A percentile compares a stretch with the other conserved stretches of the same genome.
Conservation (phyloP, 2,888 invertebrate genomes). For the Catotricha subobsoleta region DNA sequence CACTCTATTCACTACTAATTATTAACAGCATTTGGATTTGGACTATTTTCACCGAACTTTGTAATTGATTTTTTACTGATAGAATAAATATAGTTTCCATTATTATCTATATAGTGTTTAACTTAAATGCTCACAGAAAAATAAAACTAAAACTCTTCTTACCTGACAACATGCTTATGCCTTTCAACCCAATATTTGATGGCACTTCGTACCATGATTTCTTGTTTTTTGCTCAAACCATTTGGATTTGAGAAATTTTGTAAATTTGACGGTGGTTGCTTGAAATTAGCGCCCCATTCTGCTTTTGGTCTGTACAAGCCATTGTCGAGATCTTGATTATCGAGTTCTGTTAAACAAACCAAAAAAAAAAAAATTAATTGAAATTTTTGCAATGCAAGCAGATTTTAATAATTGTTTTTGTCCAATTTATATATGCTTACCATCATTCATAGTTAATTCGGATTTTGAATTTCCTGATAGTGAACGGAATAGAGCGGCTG, state of each 20-base stretch:
- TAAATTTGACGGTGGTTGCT: constrained; percentile 41
- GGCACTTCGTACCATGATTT: constrained; percentile 66
- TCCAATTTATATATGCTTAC: too few relatives aligned
- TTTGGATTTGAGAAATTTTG: constrained; percentile 59
- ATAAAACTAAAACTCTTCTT: constrained; percentile 15
- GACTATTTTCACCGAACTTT: too few relatives aligned
- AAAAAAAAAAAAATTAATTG: too few relatives aligned
- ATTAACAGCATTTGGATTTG: too few relatives aligned
- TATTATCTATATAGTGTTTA: too few relatives aligned
- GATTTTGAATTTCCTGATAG: constrained; percentile 31
- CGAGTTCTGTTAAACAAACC: too few relatives aligned
- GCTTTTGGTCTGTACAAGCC: constrained; percentile 60
- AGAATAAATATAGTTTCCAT: too few relatives aligned
- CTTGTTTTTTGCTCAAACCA: constrained; percentile 64
- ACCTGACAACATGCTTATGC: constrained; percentile 78
- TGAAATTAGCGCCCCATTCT: constrained; percentile 57
- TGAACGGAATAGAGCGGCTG: constrained; percentile 48
- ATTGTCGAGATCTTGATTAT: constrained; percentile 34
- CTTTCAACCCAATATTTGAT: constrained; percentile 83
- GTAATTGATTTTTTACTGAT: too few relatives aligned
- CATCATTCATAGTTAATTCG: constrained; percentile 27
- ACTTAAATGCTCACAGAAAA: too few relatives aligned
- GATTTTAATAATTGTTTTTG: background rate
- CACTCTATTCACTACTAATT: too few relatives aligned
- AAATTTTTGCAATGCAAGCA: background rate